Base-by-base conservation (phyloP, 2,888 invertebrate genomes). In the Halictus ligatus region DNA sequence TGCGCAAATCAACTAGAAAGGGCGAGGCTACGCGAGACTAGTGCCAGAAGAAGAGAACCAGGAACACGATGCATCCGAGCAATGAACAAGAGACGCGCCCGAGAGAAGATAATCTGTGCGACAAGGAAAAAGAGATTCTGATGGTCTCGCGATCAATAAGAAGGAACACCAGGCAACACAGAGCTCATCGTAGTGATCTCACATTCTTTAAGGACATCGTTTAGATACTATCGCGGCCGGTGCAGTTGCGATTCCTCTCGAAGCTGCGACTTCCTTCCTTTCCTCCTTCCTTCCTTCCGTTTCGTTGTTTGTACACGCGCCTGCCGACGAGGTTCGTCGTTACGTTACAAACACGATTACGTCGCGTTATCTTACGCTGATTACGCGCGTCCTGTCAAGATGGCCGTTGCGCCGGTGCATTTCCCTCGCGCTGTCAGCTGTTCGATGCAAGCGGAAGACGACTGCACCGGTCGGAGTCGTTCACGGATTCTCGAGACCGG, bases 151-250 rank as follows among this genome's bases (percentile, higher is more conserved):
- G 80, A 82, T 84, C 80, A 60, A 75, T 40, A 18, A 75, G 72
- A 29, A 50, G 15, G 13, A 71, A 75, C 21, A 60, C 3, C 25
- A 29, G 50, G 73, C 21, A 40, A 21, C 43, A 21, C 43, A 58
- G 25, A 77, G 48, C 78, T 78, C 43, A 29, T n/a, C 67, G 67
- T 75, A 82, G 80, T 80, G 81, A 87, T 80, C 86, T 87, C 78
- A 60, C 73, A 78, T 80, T 77, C 67, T 87, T 75, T 81, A 78
- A 71, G 58, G 54, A 76, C 75, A 78, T 77, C 78, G 80, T 87
- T 77, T 81, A 83, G 80, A 67, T 76, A 76, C n/a, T 60, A 80
- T 40, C 54, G 54, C 50, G 78, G 77, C 78, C 83, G 71, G 78
- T 80, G 80, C 81, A 86, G 29, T 81, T 78, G 81, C 21, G 71